Base-by-base conservation (phyloP, 2,797 vertebrate genomes). In the Anas bernieri region DNA sequence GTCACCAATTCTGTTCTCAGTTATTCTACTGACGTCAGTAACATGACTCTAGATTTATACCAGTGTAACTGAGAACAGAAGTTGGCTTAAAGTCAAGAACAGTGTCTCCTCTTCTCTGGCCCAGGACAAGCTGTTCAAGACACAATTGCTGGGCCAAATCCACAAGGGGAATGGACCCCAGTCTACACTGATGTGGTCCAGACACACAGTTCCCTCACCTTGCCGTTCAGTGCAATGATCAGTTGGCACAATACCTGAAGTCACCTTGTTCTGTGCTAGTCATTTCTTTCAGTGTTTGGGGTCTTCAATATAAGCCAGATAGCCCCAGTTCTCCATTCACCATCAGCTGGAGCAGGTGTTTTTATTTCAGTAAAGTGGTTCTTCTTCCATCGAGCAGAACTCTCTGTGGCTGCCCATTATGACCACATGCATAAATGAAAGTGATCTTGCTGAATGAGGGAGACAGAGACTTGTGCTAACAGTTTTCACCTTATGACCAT, bases 21-120 rank as follows among this genome's bases (percentile, higher is more conserved):
- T 92, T 93, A 90, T 95, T 91, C 88, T 86, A 50, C 77, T 96
- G 95, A 96, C 90, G 77, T 96, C 94, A 94, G 70, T 95, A 82
- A 94, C 93, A 83, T 84, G 6, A 84, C 54, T 96, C 83, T 93
- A 92, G 94, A 94, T 95, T 96, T 96, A 94, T 94, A 86, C 74
- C 20, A 74, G 61, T 64, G 93, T 92, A 96, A 96, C 90, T 92
- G 95, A 96, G 94, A 96, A 48, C 91, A 94, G 83, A 95, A 88
- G 6, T 11, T 96, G 94, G 94, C 90, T 62, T 64, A 77, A 94
- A 92, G 77, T 84, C 94, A 95, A 68, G 95, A 95, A 96, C 87
- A 94, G 48, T 58, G 11, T 91, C 94, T 95, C 89, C 88, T 70
- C 48, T 92, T 80, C 83, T 85, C 67, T 90, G 74, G 90, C 61